Percentiles rank a stretch among this genome's conserved stretches.
Evolutionary conservation across 2,797 vertebrate genomes (phyloP).

Genomic region (Catamblyrhynchus diadema): DNA sequence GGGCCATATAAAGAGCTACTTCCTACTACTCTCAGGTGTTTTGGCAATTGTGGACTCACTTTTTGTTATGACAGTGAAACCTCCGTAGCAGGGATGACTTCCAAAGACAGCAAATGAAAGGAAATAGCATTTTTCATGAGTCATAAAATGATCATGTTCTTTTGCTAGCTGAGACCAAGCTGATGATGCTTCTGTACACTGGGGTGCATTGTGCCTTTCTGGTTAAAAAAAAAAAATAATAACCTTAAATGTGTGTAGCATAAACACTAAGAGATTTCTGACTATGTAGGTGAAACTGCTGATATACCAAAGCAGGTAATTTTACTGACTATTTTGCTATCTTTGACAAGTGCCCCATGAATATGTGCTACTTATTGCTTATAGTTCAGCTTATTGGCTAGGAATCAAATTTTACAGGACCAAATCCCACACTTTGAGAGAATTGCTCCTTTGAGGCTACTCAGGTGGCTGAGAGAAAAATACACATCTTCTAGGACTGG

Average conservation of each 20-base stretch:
- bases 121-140: not conserved
- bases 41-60: not conserved
- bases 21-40: conserved; percentile 1
- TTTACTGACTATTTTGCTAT: not conserved
- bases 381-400: not conserved
- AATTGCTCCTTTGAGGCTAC: not conserved
- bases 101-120: not conserved
- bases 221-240: not conserved
- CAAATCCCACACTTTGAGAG: not conserved
- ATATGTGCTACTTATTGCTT: not conserved
- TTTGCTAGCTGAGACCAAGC: not conserved
- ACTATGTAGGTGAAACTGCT: not conserved
- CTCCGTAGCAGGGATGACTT: not conserved
- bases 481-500: not conserved
- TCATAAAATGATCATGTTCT: not conserved
- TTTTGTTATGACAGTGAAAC: not conserved
- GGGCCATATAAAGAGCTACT: not conserved
- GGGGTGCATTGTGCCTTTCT: not conserved
- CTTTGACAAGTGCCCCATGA: not conserved
- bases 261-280: not conserved
- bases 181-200: not conserved
- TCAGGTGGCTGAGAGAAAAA: not conserved
- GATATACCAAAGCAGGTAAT: not conserved
- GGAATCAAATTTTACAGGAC: not conserved
- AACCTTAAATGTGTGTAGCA: not conserved